Evolutionary conservation across 2,888 invertebrate genomes (phyloP), one percentile per base, ranked within the genome.

Genomic region (Drosophila cyrtoloma): DNA sequence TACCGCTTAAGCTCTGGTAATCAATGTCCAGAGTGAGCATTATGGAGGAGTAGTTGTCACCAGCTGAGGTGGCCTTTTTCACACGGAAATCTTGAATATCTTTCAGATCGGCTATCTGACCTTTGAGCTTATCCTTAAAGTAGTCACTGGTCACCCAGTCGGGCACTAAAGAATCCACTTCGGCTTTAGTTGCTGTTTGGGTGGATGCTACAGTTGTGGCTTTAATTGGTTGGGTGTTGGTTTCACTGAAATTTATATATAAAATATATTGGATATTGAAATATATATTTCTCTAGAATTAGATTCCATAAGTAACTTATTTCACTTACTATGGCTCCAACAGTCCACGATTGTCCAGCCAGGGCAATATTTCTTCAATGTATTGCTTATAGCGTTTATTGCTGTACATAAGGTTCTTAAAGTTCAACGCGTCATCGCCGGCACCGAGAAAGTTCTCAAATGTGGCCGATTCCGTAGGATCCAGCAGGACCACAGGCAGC

Each of bases 281-380:
- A n/a, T 1, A 39, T n/a, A 12, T 37, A 57, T 28, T 26, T 3
- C 0, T 5, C 26, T 12, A 37, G 9, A 56, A n/a, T 6, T 19
- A 5, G 16, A 47, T 50, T 16, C 16, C 12, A 39, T 42, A 14
- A 35, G 16, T 14, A 16, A 19, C n/a, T 28, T 2, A 1, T 28
- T 1, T 1, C 12, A 77, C 85, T 89, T 59, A 88, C 88, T 76
- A 71, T 2, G 39, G 3, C 7, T 91, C 91, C 61, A 92, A 69
- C 0, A 88, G 71, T 10, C 93, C 93, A 9, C 85, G 87, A 64
- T 91, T 89, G 32, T 93, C 84, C 60, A 93, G 53, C 92, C 92
- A 93, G 12, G 92, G 92, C 2, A 93, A 56, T 1, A 92, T 73
- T 55, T 80, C 68, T 19, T 89, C 84, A 9, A 93, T 82, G 37